Base-by-base conservation (phyloP, 53 echinoderm and acorn worm species). In the Patiria pectinifera region DNA sequence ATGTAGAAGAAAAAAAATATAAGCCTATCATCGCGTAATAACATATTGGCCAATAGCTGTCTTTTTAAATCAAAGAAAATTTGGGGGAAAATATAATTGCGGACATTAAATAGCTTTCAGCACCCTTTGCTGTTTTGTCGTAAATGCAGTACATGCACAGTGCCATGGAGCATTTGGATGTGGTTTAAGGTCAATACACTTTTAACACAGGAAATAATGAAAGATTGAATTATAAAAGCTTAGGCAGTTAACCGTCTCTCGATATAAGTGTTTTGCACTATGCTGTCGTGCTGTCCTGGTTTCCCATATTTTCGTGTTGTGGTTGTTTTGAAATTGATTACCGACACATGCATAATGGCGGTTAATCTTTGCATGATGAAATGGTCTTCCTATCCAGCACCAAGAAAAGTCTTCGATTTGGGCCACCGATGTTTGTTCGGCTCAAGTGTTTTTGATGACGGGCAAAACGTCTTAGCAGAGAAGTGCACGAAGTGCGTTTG, bases 401-500 rank as follows among this genome's bases (percentile, higher is more conserved):
- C 96, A 60, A 87, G 99, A 24, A 96, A 95, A 70, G 99, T 99
- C 69, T 99, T 95, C 83, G 97, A 97, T 92, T 91, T 97, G 70
- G 96, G 95, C 2, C 94, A 99, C 87, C 93, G 97, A 44, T 99
- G 99, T 89, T 77, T 99, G 60, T 99, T 97, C 76, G 91, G 85
- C 21, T 95, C 94, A 19, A 89, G 95, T 15, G 95, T 99, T 4
- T 97, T 89, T 60, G 95, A 96, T 61, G 99, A 96, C 83, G 99
- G 94, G 16, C 94, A 99, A 62, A 91, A 91, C 5, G 96, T 99
- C 1, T 83, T 93, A 13, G 86, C 93, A 46, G 99, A 99, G 83
- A 93, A 84, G 66, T 99, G 99, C 74, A 99, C 97, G 2, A 93
- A 88, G 48, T 99, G 99, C 71, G 92, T 94, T 9, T 99, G 99